phyloP scores from a whole-genome alignment of 2,113 vertebrate genomes.

The Paracanthobrama guichenoti region DNA sequence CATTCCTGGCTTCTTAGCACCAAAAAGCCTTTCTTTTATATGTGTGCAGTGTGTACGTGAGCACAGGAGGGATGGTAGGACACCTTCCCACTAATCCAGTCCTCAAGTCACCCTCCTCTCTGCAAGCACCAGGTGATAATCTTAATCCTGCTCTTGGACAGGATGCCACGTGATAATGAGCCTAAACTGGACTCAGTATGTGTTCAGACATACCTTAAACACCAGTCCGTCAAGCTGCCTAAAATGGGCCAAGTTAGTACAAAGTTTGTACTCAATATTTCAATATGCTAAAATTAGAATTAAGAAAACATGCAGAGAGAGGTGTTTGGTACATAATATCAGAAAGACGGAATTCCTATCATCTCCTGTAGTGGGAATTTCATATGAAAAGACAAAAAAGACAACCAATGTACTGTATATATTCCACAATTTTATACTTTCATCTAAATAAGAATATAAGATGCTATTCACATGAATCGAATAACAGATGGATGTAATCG shows the following conservation, averaged over 20 bases:
- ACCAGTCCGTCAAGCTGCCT: background rate
- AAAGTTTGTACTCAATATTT: background rate
- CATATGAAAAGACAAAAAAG: background rate
- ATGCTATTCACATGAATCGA: background rate
- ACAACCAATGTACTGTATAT: background rate
- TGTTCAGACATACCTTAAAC: conserved; percentile 5
- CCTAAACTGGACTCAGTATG: conserved; percentile 20
- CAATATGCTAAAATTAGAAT: background rate
- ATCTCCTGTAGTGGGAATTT: background rate
- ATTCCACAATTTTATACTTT: background rate
- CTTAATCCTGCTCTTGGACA: conserved; percentile 49
- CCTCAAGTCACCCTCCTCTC: conserved; percentile 43
- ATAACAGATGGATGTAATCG: background rate
- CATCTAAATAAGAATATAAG: background rate
- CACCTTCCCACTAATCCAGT: conserved; percentile 49
- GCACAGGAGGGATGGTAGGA: conserved; percentile 40
- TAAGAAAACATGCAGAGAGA: background rate
- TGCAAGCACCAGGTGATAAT: conserved; percentile 53
- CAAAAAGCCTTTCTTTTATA: conserved; percentile 9
- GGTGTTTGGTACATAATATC: background rate
- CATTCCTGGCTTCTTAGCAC: conserved; percentile 2
- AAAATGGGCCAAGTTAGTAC: background rate
- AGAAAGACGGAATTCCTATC: background rate
- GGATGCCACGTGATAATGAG: conserved; percentile 44
- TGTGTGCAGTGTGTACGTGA: conserved; percentile 24